A percentile compares a stretch with the other conserved stretches of the same genome.
phyloP scores from a whole-genome alignment of 2,113 vertebrate genomes.

The Thamnaconus septentrionalis region DNA sequence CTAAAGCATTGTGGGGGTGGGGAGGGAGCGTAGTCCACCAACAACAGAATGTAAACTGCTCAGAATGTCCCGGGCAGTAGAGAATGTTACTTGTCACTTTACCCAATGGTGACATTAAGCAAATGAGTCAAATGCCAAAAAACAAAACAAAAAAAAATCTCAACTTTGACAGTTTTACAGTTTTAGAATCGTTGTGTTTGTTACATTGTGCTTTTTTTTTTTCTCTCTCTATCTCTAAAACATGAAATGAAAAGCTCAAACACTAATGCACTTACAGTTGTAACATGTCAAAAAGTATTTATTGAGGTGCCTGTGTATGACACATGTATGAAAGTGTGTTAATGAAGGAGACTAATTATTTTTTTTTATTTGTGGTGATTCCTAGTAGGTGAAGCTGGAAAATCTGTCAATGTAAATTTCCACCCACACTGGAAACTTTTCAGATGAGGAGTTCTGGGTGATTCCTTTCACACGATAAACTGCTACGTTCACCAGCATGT shows the following conservation, averaged over 20 bases:
- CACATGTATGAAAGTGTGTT: conserved; percentile 23
- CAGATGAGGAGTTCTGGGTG: neutral
- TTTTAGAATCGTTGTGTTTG: no score
- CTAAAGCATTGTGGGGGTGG: conserved; percentile 15
- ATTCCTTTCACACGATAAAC: no score
- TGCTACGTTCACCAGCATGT: no score
- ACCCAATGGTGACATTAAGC: neutral
- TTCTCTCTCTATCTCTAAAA: no score
- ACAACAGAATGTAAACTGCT: conserved; percentile 9
- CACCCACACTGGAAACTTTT: conserved; percentile 46
- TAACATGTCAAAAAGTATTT: conserved; percentile 52
- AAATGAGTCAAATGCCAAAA: no score
- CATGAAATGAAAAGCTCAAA: conserved; percentile 7
- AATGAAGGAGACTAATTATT: neutral
- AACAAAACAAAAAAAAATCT: no score
- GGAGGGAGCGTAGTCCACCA: neutral
- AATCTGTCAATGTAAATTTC: neutral
- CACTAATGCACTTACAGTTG: conserved; percentile 48
- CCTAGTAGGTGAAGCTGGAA: neutral
- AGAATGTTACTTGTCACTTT: conserved; percentile 22
- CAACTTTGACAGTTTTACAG: no score
- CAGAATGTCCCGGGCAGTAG: conserved; percentile 1
- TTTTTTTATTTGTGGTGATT: neutral
- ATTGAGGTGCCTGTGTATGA: conserved; percentile 24
- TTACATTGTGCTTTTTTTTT: no score